Percentiles rank a stretch among this genome's conserved stretches.
phyloP scores from a whole-genome alignment of 2,888 invertebrate species.

The Oscheius sp. region DNA sequence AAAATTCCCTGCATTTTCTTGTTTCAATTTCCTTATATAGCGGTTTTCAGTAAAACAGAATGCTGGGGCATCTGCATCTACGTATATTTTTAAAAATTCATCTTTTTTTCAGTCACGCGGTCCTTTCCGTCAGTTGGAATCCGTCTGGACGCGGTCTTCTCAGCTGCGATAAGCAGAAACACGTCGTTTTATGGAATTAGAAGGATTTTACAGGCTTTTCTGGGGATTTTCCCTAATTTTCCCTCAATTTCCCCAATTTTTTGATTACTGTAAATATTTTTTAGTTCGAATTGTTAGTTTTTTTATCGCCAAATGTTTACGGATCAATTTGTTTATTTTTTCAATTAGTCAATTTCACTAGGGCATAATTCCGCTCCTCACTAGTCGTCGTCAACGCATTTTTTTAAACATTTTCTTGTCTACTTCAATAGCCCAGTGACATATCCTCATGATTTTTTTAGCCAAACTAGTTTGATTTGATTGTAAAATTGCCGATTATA shows the following conservation, averaged over 20 bases:
- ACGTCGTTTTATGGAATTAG: constrained; percentile 59
- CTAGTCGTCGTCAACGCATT: not conserved
- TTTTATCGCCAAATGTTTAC: not conserved
- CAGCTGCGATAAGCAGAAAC: constrained; percentile 59
- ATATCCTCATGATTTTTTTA: not conserved
- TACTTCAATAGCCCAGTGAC: not conserved
- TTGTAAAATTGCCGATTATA: not conserved
- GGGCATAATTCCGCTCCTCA: not conserved
- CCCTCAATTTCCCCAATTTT: not conserved
- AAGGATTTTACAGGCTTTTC: not conserved
- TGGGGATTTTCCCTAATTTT: not conserved
- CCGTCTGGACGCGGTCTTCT: constrained; percentile 64
- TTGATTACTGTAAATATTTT: not conserved
- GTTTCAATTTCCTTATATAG: no score
- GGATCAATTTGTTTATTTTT: not conserved
- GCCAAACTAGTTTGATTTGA: not conserved
- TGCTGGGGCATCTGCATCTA: no score
- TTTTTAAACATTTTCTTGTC: no score
- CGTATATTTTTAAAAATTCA: no score
- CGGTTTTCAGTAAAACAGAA: no score
- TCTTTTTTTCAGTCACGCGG: constrained; percentile 43
- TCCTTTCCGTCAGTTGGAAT: constrained; percentile 68
- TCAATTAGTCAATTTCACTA: not conserved
- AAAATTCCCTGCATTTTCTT: no score
- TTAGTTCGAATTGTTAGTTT: no score